Percentiles rank a stretch among this genome's conserved stretches.
phyloP scores from a whole-genome alignment of 2,113 vertebrate species.

The Dipodomys spectabilis region DNA sequence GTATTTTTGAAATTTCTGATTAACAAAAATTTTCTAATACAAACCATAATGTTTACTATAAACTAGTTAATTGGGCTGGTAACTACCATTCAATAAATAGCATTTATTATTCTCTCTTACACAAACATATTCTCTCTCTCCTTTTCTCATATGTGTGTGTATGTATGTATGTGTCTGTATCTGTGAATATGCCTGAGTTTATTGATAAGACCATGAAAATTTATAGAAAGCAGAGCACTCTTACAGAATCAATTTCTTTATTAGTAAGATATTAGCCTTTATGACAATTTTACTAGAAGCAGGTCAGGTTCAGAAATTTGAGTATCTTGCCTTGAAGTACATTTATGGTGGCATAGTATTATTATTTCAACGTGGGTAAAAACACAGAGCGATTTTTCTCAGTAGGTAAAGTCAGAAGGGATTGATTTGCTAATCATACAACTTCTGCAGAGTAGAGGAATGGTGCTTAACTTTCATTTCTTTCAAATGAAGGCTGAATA shows the following conservation, averaged over 20 bases:
- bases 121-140: neutral
- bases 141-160: neutral
- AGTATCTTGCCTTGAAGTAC: neutral
- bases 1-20: slow-evolving; percentile 48
- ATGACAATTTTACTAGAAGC: slow-evolving; percentile 11
- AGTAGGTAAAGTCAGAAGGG: neutral
- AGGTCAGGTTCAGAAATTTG: neutral
- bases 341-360: slow-evolving; percentile 5
- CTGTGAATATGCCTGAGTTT: neutral
- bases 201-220: neutral
- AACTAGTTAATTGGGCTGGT: slow-evolving; percentile 32
- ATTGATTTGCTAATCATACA: neutral
- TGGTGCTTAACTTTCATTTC: neutral
- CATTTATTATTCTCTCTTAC: neutral
- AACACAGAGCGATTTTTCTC: neutral
- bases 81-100: neutral
- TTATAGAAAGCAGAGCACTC: neutral
- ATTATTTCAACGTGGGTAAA: slow-evolving; percentile 50
- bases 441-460: neutral
- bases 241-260: neutral
- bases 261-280: slow-evolving; percentile 3
- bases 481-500: neutral
- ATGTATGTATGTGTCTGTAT: neutral
- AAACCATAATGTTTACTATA: slow-evolving; percentile 15
- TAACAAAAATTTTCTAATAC: slow-evolving; percentile 32